Conservation (phyloP, 2,113 vertebrate genomes). For the Plestiodon gilberti region DNA sequence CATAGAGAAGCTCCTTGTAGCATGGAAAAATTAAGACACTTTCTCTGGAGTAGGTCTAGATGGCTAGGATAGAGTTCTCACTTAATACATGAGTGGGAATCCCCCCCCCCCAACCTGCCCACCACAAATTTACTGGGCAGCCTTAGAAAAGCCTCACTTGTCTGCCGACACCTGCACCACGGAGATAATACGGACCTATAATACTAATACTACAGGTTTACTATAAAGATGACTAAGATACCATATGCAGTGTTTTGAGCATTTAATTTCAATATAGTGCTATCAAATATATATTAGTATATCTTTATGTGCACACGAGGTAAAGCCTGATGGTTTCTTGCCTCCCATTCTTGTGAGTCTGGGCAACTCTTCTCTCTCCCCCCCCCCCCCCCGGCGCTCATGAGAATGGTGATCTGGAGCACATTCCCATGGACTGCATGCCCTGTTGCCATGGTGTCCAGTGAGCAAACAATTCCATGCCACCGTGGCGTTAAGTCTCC, state of each 20-base stretch:
- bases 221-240: not conserved
- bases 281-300: not conserved
- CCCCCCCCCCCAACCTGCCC: no score
- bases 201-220: not conserved
- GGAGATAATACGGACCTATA: not conserved
- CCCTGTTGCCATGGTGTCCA: constrained; percentile 18
- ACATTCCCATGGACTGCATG: constrained; percentile 18
- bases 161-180: no score
- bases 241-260: not conserved
- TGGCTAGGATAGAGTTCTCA: no score
- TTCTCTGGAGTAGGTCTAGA: not conserved
- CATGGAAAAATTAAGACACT: not conserved
- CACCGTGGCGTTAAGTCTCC: not conserved
- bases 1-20: not conserved
- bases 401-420: not conserved
- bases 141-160: not conserved
- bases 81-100: no score
- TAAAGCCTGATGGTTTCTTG: not conserved
- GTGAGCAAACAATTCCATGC: constrained; percentile 22
- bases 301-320: no score
- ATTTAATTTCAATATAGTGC: no score
- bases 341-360: not conserved
- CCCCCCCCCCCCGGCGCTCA: not conserved
- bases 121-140: not conserved
- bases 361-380: not conserved